Conservation (phyloP, 2,888 invertebrate species). For the Spilarctia lutea region DNA sequence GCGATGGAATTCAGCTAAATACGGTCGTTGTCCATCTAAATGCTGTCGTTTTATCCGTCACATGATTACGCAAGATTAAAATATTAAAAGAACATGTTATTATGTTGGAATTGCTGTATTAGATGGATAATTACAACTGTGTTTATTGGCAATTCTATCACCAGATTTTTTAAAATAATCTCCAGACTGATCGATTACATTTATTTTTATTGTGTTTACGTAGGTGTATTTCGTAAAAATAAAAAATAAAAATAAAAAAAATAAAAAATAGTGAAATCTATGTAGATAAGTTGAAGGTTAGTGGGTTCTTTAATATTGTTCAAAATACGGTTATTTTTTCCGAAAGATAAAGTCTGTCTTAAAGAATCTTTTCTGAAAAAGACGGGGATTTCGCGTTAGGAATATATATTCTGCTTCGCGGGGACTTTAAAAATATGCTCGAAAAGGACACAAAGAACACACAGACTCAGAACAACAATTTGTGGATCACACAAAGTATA, state of each 20-base stretch:
- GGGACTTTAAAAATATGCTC: too few species aligned
- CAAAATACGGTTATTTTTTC: neutral
- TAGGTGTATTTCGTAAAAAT: slow-evolving; percentile 35
- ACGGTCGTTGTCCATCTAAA: slow-evolving; percentile 16
- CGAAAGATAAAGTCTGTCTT: neutral
- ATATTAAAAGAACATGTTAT: slow-evolving; percentile 12
- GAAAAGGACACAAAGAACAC: too few species aligned
- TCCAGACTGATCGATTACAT: slow-evolving; percentile 18
- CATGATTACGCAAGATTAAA: slow-evolving; percentile 11
- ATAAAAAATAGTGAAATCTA: slow-evolving; percentile 50
- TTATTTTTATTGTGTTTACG: slow-evolving; percentile 29
- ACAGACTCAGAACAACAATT: too few species aligned
- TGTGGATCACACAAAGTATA: too few species aligned
- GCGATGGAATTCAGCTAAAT: slow-evolving; percentile 9
- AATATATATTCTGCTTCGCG: too few species aligned
- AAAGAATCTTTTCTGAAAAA: too few species aligned
- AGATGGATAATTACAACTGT: neutral
- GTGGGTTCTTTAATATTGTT: slow-evolving; percentile 48
- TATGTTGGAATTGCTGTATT: slow-evolving; percentile 11
- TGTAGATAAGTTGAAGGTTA: slow-evolving; percentile 77
- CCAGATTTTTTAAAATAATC: neutral
- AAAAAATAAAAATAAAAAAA: too few species aligned
- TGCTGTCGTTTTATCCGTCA: neutral
- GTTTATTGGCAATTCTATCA: neutral
- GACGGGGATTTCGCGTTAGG: too few species aligned